These are phyloP conservation scores for Delichon dasypus DNA, from an alignment of 2,797 vertebrate species.

Conservation along the genomic window DNA sequence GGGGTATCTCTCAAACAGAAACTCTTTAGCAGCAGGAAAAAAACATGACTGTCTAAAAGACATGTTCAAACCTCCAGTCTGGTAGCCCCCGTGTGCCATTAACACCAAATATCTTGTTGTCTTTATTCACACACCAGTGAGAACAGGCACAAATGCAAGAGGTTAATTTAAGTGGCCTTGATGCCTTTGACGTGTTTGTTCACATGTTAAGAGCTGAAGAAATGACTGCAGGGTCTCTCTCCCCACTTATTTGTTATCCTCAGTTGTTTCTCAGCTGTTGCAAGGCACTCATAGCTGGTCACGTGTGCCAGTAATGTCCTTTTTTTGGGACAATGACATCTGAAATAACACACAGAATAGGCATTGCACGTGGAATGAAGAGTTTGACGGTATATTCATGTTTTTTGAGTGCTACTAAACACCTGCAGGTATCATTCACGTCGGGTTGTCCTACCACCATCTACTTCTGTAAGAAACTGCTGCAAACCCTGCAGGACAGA, in stretches of 20 bases:
- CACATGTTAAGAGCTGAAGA: not conserved
- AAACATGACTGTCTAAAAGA: not conserved
- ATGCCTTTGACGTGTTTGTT: not conserved
- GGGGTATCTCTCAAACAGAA: not conserved
- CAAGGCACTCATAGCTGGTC: not conserved
- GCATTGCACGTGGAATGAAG: not conserved
- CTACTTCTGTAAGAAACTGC: not conserved
- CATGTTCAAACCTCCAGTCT: not conserved
- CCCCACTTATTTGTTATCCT: not conserved
- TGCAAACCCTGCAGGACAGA: not conserved
- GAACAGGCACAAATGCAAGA: not conserved
- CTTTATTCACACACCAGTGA: not conserved
- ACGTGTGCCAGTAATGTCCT: not conserved
- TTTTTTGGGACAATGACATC: not conserved
- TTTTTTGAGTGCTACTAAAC: not conserved
- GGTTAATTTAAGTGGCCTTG: not conserved
- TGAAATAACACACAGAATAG: not conserved
- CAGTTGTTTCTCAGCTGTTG: not conserved
- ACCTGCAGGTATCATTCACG: not conserved
- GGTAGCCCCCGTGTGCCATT: not conserved
- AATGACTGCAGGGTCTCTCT: not conserved
- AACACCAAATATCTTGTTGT: accelerated
- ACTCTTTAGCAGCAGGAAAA: not conserved
- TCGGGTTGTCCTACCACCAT: not conserved
- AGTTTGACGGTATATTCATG: not conserved